Evolutionary conservation across 2,113 vertebrate genomes (phyloP), one percentile per base, ranked within the genome.

Genomic region (Chloebia gouldiae): DNA sequence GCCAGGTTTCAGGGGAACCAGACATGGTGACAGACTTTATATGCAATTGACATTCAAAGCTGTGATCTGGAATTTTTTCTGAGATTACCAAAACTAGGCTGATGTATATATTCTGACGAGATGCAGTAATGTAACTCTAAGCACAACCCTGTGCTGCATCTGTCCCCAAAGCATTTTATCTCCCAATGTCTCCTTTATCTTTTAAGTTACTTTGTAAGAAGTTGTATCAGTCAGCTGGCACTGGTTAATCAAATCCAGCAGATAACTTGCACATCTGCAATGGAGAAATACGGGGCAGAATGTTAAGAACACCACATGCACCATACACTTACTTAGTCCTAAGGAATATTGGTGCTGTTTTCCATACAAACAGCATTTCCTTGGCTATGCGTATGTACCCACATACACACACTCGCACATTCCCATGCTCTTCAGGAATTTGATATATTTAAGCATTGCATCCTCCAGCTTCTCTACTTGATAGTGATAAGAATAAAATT

Each of bases 381-480:
- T 60, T 83, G 45, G 57, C 59, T 6, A 13, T 6, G 0, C 16
- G 4, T 7, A 31, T n/a, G 18, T n/a, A 39, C 57, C 37, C 33
- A 27, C 11, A 15, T 20, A 10, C 31, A 31, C 13, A 31, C 13
- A 31, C 2, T 6, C 0, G 0, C n/a, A 40, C 1, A 60, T 39
- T 22, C 20, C 24, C 53, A 4, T 61, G 39, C 5, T 51, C 27
- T 77, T 72, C 37, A 40, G 40, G 21, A n/a, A 5, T 30, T 73
- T 45, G 12, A 59, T 45, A 45, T 4, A 33, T 57, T 73, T 10
- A 24, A 37, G 9, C 51, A 6, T 60, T 57, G 35, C 2, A 4
- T 40, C 27, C n/a, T 72, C 28, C 19, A 60, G 7, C 21, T 11
- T 76, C 28, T 86, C 18, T 14, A 6, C 9, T 28, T 59, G n/a